phyloP scores from a whole-genome alignment of 2,797 vertebrate species.

The Sebastes taczanowskii region DNA sequence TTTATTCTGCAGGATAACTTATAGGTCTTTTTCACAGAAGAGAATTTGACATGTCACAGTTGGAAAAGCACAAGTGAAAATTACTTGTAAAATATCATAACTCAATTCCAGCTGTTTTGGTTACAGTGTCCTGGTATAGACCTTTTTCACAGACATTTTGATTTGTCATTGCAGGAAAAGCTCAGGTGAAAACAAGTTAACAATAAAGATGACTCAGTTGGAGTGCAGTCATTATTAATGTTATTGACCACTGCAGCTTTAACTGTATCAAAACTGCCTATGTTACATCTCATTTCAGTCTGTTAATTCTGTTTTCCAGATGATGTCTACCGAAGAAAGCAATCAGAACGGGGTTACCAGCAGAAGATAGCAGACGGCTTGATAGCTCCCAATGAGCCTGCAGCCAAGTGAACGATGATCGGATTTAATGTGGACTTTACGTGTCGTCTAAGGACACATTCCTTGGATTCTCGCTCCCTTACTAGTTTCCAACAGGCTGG shows the following conservation, averaged over 20 bases:
- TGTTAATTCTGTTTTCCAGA: conserved; percentile 78
- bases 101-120: not conserved
- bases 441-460: conserved; percentile 14
- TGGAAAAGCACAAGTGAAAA: not conserved
- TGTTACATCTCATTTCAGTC: not conserved
- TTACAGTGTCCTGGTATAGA: not conserved
- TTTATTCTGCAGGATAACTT: not conserved
- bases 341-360: conserved; percentile 89
- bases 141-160: not conserved
- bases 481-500: not conserved
- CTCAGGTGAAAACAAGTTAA: not conserved
- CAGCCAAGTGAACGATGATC: conserved; percentile 70
- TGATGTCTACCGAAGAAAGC: conserved; percentile 96
- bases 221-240: not conserved
- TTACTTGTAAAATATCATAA: not conserved
- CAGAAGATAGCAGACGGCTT: conserved; percentile 78
- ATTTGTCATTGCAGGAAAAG: not conserved
- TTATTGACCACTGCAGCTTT: not conserved
- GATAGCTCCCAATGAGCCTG: conserved; percentile 54
- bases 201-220: not conserved
- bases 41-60: not conserved
- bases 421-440: conserved; percentile 15
- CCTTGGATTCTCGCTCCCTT: conserved; percentile 13
- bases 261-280: not conserved
- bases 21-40: not conserved